phyloP scores from a whole-genome alignment of 2,113 vertebrate species.

The Ptilorrhoa leucosticta region DNA sequence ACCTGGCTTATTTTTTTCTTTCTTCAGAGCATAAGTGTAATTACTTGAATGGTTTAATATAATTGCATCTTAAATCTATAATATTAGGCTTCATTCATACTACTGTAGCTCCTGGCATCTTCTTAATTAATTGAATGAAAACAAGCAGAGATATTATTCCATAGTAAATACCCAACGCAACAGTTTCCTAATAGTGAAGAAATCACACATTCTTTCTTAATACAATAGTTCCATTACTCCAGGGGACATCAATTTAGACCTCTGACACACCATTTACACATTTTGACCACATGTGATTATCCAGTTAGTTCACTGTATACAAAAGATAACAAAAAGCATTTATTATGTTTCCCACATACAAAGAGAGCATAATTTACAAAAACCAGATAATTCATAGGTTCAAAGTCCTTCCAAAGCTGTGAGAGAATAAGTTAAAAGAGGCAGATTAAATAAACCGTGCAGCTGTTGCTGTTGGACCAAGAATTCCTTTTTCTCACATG shows the following conservation, averaged over 20 bases:
- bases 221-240: not conserved
- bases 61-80: not conserved
- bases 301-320: not conserved
- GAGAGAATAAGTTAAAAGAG: not conserved
- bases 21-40: not conserved
- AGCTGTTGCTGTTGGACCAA: not conserved
- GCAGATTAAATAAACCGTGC: not conserved
- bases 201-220: not conserved
- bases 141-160: not conserved
- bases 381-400: not conserved
- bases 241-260: not conserved
- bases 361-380: not conserved
- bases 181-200: not conserved
- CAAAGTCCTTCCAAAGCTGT: not conserved
- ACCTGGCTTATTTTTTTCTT: not conserved
- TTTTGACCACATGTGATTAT: not conserved
- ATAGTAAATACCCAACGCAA: not conserved
- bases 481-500: not conserved
- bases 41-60: not conserved
- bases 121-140: not conserved
- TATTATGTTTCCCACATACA: not conserved
- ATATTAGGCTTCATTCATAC: not conserved
- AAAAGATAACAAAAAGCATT: not conserved
- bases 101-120: not conserved
- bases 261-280: not conserved